A percentile compares a stretch with the other conserved stretches of the same genome.
phyloP scores from a whole-genome alignment of 2,113 vertebrate species.

The Trachemys scripta region DNA sequence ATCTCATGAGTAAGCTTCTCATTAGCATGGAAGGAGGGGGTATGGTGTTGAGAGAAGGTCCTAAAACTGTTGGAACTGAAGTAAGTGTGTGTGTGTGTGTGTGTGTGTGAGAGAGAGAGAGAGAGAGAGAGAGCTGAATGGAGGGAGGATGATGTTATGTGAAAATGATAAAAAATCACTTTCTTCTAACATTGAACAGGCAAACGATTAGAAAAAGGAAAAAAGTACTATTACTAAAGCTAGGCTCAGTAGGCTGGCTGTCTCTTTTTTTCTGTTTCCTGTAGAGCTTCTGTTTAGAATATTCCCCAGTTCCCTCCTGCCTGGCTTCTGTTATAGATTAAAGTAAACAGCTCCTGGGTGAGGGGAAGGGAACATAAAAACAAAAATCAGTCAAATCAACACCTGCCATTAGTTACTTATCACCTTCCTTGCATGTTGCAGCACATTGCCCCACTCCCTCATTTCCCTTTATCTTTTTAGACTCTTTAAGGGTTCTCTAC shows the following conservation, averaged over 20 bases:
- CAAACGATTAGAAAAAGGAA: neutral
- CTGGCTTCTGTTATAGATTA: neutral
- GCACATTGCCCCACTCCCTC: neutral
- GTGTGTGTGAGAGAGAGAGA: too few species aligned
- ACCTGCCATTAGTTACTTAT: neutral
- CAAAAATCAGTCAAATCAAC: neutral
- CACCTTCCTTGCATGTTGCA: neutral
- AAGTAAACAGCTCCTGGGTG: neutral
- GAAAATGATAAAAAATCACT: neutral
- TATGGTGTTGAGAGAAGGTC: neutral
- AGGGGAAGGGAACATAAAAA: neutral
- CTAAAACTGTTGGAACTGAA: neutral
- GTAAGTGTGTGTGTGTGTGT: neutral
- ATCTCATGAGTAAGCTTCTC: neutral
- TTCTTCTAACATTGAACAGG: constrained; percentile 6
- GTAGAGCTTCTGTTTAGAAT: neutral
- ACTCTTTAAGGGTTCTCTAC: neutral
- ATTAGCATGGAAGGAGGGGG: neutral
- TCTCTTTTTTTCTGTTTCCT: neutral
- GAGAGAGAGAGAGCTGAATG: neutral
- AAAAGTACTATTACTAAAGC: neutral
- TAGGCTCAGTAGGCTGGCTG: neutral
- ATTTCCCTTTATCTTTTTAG: neutral
- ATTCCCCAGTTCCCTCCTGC: neutral
- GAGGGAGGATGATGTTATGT: neutral